Conservation (phyloP, 2,888 invertebrate species). For the Hymenopus coronatus region DNA sequence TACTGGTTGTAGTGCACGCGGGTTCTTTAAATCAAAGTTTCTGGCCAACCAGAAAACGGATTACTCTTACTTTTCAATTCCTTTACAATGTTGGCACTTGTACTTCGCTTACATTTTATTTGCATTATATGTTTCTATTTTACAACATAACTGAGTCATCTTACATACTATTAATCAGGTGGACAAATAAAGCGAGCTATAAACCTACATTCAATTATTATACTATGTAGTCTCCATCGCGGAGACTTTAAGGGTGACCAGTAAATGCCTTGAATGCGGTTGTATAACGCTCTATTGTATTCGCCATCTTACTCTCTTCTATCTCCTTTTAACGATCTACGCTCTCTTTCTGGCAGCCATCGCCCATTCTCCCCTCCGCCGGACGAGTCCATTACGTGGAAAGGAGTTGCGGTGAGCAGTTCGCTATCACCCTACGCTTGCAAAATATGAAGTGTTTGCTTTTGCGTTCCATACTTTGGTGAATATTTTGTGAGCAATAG, state of each 20-base stretch:
- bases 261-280: no score
- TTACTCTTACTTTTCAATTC: neutral
- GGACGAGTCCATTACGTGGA: neutral
- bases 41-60: neutral
- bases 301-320: neutral
- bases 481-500: neutral
- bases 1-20: slow-evolving; percentile 1
- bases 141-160: no score
- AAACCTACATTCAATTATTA: no score
- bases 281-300: neutral
- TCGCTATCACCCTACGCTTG: neutral
- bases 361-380: neutral
- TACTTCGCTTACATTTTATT: neutral
- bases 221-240: no score
- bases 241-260: no score
- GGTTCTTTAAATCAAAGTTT: neutral
- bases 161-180: no score
- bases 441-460: neutral
- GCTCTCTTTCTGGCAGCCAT: neutral
- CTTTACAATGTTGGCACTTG: neutral
- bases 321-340: neutral
- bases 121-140: neutral
- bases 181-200: no score
- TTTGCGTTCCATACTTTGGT: neutral
- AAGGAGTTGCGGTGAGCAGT: neutral